Evolutionary conservation across 2,888 invertebrate species (phyloP), one percentile per base, ranked within the genome.

Genomic region (Venusia cambrica): DNA sequence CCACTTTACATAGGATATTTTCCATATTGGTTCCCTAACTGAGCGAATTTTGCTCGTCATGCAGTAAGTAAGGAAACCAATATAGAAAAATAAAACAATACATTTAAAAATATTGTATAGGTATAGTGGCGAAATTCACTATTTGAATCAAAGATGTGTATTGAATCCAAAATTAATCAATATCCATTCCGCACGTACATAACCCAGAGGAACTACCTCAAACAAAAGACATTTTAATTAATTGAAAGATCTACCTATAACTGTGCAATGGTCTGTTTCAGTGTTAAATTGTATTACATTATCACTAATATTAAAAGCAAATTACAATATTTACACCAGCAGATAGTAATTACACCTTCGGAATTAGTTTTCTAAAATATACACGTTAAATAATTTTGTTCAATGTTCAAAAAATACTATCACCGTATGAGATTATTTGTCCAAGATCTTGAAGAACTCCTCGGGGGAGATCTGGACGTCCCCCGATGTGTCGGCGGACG

Each of bases 281-380:
- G 83, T 84, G 85, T 69, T 74, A 67, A 72, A 63, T 70, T 73
- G 68, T 52, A 57, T 73, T 74, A 79, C 53, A 56, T 73, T 73
- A 79, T 48, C 63, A 62, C 69, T 78, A 76, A 73, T 67, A 70
- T 73, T 74, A 77, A 67, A 85, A 85, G 83, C 83, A 71, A 80
- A 78, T 75, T 84, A 84, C 77, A 81, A 73, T 87, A 87, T 87
- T 78, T 87, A 87, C 85, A 87, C 53, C 66, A 62, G 71, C 73
- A 63, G 70, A 66, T 64, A 57, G 59, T 59, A 58, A 57, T 67
- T 61, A 70, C 62, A 66, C 58, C 51, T 62, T 54, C 62, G 63
- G 55, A 61, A 41, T 55, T 52, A 54, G 43, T 42, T 69, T 68
- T 54, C 68, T 73, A 72, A 69, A 33, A 38, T 74, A 69, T 76